Evolutionary conservation across 1,140 invertebrate genomes (phyloP).

Genomic region (Steinernema feltiae): DNA sequence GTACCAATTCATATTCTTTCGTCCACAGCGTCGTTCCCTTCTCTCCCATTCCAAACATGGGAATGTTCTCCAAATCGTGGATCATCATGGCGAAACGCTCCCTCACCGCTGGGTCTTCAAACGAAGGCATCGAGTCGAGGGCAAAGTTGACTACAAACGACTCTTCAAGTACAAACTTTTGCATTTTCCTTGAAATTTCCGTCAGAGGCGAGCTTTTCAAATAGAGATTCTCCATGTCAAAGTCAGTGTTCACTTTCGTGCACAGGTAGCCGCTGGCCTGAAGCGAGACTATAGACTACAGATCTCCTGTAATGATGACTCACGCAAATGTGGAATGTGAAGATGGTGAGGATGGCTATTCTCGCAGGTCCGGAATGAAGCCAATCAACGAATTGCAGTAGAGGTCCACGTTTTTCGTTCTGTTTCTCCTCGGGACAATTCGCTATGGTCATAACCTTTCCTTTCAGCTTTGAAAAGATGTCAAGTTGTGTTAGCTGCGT

Average conservation of each 20-base stretch:
- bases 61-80: slow-evolving; percentile 44
- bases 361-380: slow-evolving; percentile 20
- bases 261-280: slow-evolving; percentile 42
- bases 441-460: neutral
- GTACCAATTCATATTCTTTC: slow-evolving; percentile 37
- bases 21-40: slow-evolving; percentile 49
- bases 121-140: slow-evolving; percentile 43
- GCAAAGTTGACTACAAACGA: slow-evolving; percentile 53
- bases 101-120: slow-evolving; percentile 33
- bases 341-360: slow-evolving; percentile 19
- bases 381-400: slow-evolving; percentile 26
- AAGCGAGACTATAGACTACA: slow-evolving; percentile 7
- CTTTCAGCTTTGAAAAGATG: neutral
- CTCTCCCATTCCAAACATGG: slow-evolving; percentile 41
- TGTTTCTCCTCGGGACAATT: neutral
- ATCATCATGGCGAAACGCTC: slow-evolving; percentile 46
- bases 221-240: slow-evolving; percentile 55
- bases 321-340: slow-evolving; percentile 32
- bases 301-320: too few species aligned
- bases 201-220: slow-evolving; percentile 48
- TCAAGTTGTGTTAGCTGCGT: neutral
- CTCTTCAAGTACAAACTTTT: slow-evolving; percentile 48
- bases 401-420: neutral
- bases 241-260: slow-evolving; percentile 51
- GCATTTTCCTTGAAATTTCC: slow-evolving; percentile 51